These are phyloP conservation scores for Acanthosepion lycidas DNA, from an alignment of 2,888 invertebrate genomes.

Conservation along the genomic window DNA sequence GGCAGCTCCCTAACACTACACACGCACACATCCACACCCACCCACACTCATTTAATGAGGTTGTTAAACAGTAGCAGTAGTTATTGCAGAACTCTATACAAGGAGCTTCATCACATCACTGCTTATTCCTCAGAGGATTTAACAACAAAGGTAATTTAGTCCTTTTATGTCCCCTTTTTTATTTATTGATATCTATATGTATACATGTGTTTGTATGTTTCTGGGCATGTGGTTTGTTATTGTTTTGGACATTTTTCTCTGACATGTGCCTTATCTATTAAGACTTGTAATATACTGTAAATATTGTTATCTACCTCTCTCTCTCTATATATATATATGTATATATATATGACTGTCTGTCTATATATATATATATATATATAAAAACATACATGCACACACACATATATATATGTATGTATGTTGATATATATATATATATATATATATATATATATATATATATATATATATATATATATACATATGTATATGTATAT, in stretches of 20 bases:
- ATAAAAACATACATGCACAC: background rate
- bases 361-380: background rate
- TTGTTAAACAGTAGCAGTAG: conserved; percentile 23
- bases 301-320: background rate
- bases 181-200: background rate
- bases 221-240: conserved; percentile 15
- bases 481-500: too few species aligned
- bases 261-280: conserved; percentile 6
- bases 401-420: background rate
- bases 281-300: background rate
- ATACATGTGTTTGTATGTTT: background rate
- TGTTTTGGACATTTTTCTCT: conserved; percentile 33
- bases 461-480: background rate
- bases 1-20: conserved; percentile 33
- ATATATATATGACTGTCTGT: background rate
- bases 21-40: conserved; percentile 18
- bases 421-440: background rate
- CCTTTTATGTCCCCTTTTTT: conserved; percentile 17
- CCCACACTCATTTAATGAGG: conserved; percentile 23
- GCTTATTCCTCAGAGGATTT: conserved; percentile 12
- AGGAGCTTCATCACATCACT: conserved; percentile 33
- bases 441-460: background rate
- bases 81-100: conserved; percentile 33
- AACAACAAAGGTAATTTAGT: conserved; percentile 33
- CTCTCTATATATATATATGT: background rate